Evolutionary conservation across 2,797 vertebrate species (phyloP), one percentile per base, ranked within the genome.

Genomic region (Melanotaenia nigrans): DNA sequence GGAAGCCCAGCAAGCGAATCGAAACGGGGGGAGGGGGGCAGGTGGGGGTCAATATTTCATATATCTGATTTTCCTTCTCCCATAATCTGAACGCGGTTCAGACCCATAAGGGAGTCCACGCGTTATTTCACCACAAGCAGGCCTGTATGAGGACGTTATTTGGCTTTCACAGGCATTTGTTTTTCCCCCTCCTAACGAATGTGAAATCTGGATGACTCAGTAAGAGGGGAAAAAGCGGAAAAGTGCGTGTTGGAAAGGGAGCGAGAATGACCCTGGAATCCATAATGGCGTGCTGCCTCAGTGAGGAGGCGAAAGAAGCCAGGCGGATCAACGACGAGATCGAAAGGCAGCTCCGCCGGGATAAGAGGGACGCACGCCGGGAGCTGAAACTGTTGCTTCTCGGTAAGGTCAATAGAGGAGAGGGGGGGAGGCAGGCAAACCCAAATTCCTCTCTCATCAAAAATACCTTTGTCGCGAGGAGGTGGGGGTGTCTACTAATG

Each of bases 201-300:
- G 77, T 80, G 65, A 76, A 75, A 85, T 78, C 75, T 89, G 79
- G 83, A 87, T 84, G 87, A 91, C 84, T 77, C 81, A 72, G 55
- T 86, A 10, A 81, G 65, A 77, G 57, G 30, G 14, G 28, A 24
- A 47, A 55, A 55, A 10, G n/a, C 60, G 22, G 33, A 66, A 64
- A 68, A 75, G 79, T 70, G 75, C 38, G 79, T 71, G 72, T 83
- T 80, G 81, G 35, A n/a, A 25, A 61, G 78, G 45, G 62, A 71
- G 74, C 86, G 93, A 96, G 92, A 91, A 97, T 97, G 97, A 98
- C 96, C 93, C 90, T 98, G 94, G 96, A 97, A 90, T 97, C 97
- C 95, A 96, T 98, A 87, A 97, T 97, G 97, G 95, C 97, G 95
- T 97, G 97, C 91, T 97, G 97, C 95, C 96, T 98, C 92, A 98